A percentile compares a stretch with the other conserved stretches of the same genome.
phyloP scores from a whole-genome alignment of 2,888 invertebrate genomes.

The Parasteatoda lunata region DNA sequence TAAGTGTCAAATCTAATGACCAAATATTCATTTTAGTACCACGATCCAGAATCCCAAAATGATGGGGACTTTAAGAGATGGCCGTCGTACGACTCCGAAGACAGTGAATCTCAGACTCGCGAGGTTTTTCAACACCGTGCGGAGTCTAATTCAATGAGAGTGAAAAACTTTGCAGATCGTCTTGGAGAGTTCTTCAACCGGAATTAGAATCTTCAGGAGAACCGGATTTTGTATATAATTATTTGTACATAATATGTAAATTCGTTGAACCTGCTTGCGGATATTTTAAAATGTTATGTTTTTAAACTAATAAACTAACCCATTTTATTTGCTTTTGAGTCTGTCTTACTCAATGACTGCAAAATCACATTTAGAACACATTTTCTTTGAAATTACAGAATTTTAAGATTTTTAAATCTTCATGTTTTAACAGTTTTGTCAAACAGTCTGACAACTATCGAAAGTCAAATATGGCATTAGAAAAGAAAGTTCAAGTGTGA shows the following conservation, averaged over 20 bases:
- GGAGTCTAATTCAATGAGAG: conserved; percentile 20
- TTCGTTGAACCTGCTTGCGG: not conserved
- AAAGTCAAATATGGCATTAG: too few species aligned
- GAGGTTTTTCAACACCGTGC: conserved; percentile 39
- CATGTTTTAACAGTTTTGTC: too few species aligned
- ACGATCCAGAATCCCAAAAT: conserved; percentile 23
- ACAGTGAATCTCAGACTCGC: conserved; percentile 32
- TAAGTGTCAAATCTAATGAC: too few species aligned
- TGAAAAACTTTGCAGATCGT: conserved; percentile 7
- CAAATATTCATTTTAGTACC: conserved; percentile 7
- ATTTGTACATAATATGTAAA: not conserved
- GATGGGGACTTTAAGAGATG: conserved; percentile 52
- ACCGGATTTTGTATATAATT: not conserved
- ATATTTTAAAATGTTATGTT: conserved; percentile 24
- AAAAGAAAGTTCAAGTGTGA: too few species aligned
- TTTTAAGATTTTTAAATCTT: too few species aligned
- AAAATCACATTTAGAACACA: too few species aligned
- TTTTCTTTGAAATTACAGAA: too few species aligned
- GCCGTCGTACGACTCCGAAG: conserved; percentile 55
- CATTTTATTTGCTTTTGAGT: conserved; percentile 28
- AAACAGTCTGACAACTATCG: too few species aligned
- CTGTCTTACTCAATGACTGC: not conserved
- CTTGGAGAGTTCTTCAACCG: conserved; percentile 25
- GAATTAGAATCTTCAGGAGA: conserved; percentile 11
- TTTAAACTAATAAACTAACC: conserved; percentile 61